Evolutionary conservation across 2,888 invertebrate genomes (phyloP).

Genomic region (Phortica magna): DNA sequence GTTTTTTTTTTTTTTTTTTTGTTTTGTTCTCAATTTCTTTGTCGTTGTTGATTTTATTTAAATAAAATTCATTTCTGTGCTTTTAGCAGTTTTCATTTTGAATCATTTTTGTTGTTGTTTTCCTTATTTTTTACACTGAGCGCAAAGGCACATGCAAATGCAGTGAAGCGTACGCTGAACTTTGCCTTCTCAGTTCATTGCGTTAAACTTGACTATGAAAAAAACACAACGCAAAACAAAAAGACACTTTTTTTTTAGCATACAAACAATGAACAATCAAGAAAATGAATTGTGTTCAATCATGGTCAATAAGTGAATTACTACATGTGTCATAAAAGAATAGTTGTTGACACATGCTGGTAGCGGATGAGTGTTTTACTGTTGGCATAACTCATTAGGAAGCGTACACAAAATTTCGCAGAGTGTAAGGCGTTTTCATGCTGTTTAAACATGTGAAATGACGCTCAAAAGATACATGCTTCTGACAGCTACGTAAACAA

Average conservation of each 20-base stretch:
- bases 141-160: slow-evolving; percentile 7
- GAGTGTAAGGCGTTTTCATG: background rate
- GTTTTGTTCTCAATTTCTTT: background rate
- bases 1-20: background rate
- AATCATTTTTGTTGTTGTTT: background rate
- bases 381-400: background rate
- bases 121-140: background rate
- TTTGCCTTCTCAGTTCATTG: slow-evolving; percentile 17
- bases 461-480: background rate
- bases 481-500: too few species aligned
- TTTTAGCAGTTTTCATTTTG: background rate
- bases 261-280: slow-evolving; percentile 1
- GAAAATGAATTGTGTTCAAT: background rate
- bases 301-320: background rate
- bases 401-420: background rate
- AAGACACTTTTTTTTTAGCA: background rate
- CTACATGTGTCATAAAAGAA: background rate
- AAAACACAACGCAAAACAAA: background rate
- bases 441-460: background rate
- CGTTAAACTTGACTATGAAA: background rate
- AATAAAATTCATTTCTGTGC: slow-evolving; percentile 1
- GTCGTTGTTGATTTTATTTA: background rate
- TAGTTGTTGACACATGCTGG: background rate
- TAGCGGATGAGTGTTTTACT: background rate
- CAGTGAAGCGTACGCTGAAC: slow-evolving; percentile 17